Evolutionary conservation across 2,113 vertebrate genomes (phyloP).

Genomic region (Arenaria interpres): DNA sequence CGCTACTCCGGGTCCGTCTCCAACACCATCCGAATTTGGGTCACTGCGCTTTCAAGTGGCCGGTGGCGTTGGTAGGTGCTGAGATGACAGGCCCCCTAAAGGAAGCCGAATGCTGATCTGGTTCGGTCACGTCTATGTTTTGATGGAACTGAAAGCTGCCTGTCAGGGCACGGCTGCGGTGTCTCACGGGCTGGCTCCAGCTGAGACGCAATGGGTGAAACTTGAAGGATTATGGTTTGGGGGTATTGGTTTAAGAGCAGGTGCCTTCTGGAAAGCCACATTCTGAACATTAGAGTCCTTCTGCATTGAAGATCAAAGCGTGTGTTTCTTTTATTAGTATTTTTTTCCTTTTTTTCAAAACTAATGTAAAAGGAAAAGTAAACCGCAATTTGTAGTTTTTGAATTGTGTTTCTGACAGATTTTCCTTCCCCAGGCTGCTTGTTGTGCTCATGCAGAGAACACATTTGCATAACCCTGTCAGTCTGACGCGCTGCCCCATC

Average conservation of each 20-base stretch:
- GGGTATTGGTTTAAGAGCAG: not conserved
- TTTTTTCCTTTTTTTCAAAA: accelerated
- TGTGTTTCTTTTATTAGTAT: not conserved
- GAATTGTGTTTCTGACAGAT: not conserved
- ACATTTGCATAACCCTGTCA: not conserved
- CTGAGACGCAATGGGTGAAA: accelerated
- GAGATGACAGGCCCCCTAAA: not conserved
- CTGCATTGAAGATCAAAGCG: not conserved
- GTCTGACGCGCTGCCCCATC: not conserved
- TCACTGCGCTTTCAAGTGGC: not conserved
- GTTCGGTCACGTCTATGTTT: not conserved
- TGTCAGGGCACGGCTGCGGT: not conserved
- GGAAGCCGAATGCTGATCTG: not conserved
- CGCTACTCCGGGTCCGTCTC: too few relatives aligned
- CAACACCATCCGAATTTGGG: accelerated
- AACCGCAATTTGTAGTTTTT: not conserved
- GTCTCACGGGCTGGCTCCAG: not conserved
- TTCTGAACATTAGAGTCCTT: not conserved
- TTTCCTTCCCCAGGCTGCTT: not conserved
- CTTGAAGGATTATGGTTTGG: accelerated
- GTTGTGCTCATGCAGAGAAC: not conserved
- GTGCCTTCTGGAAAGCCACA: not conserved
- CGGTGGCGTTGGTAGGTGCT: accelerated
- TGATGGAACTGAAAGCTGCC: too few relatives aligned
- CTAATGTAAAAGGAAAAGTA: not conserved